Evolutionary conservation across 2,797 vertebrate genomes (phyloP).

Genomic region (Astyanax mexicanus): DNA sequence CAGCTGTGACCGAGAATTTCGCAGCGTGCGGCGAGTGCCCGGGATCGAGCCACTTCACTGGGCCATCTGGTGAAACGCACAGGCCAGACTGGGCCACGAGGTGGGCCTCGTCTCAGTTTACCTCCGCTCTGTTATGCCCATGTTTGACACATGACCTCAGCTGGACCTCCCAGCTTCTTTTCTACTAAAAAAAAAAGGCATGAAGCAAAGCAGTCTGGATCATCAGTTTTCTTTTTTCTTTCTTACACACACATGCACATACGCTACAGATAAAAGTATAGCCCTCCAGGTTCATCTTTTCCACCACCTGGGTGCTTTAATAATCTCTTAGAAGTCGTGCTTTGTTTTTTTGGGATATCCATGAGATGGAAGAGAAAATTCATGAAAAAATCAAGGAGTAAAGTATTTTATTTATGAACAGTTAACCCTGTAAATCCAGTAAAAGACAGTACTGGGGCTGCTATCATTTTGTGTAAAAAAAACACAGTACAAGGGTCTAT

Average conservation of each 20-base stretch:
- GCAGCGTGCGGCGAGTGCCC: constrained; percentile 62
- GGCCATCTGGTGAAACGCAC: constrained; percentile 38
- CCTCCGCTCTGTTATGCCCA: constrained; percentile 35
- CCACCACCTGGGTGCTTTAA: not conserved
- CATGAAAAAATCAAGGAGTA: not conserved
- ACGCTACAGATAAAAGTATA: constrained; percentile 1
- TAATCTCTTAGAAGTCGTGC: not conserved
- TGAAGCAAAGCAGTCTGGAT: constrained; percentile 36
- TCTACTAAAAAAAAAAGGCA: constrained; percentile 33
- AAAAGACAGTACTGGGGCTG: too few relatives aligned
- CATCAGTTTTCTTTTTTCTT: too few relatives aligned
- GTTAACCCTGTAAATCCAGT: not conserved
- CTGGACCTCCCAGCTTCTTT: constrained; percentile 24
- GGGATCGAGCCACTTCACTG: constrained; percentile 38
- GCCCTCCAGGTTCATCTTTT: constrained; percentile 21
- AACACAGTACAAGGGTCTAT: not conserved
- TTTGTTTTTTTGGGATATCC: not conserved
- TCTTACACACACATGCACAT: not conserved
- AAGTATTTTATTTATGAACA: not conserved
- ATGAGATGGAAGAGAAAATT: not conserved
- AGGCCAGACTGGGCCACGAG: constrained; percentile 21
- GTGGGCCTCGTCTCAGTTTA: constrained; percentile 15
- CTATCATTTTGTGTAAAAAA: too few relatives aligned
- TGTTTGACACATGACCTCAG: constrained; percentile 40
- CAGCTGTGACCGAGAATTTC: constrained; percentile 66